Base-by-base conservation (phyloP, 2,888 invertebrate species). In the Conus canariensis region DNA sequence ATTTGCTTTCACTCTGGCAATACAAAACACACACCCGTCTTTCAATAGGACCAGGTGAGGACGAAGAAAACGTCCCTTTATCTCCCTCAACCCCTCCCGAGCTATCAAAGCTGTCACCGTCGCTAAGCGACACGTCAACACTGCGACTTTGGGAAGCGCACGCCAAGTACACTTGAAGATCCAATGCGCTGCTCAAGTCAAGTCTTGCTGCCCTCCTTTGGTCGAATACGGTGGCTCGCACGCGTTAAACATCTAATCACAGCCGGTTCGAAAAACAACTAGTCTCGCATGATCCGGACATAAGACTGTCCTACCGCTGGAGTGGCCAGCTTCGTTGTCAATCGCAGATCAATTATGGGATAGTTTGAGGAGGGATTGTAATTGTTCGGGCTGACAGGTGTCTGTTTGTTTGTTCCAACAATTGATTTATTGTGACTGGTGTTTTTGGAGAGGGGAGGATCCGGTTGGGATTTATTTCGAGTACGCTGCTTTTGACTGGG, bases 111-210 rank as follows among this genome's bases (percentile, higher is more conserved):
- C 7, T 58, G 83, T 58, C 83, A 1, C 7, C 58, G 85, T 85
- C 25, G 64, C 85, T 19, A 60, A 64, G 85, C 85, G 64, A 85
- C 85, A n/a, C 10, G 85, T 64, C 58, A 85, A 85, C 85, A 85
- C 25, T 5, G 12, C 64, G 64, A 64, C 10, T 16, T 64, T 7
- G 64, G 30, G 77, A 10, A 22, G n/a, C 22, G 77, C 77, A n/a
- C 16, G n/a, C 22, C 30, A 22, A 12, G 77, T 77, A 64, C 64
- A 16, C 16, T 64, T 16, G 16, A 64, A 64, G 64, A 64, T 16
- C 64, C 64, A 16, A 64, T 1, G 1, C 64, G 64, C 64, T 64
- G 16, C 64, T 16, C 16, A 64, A 64, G 12, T 14, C 64, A 16
- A 64, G 64, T 16, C 64, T 14, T 16, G 12, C 64, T 64, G 12